Evolutionary conservation across 2,797 vertebrate genomes (phyloP).

Genomic region (Muraenolepis orangiensis): DNA sequence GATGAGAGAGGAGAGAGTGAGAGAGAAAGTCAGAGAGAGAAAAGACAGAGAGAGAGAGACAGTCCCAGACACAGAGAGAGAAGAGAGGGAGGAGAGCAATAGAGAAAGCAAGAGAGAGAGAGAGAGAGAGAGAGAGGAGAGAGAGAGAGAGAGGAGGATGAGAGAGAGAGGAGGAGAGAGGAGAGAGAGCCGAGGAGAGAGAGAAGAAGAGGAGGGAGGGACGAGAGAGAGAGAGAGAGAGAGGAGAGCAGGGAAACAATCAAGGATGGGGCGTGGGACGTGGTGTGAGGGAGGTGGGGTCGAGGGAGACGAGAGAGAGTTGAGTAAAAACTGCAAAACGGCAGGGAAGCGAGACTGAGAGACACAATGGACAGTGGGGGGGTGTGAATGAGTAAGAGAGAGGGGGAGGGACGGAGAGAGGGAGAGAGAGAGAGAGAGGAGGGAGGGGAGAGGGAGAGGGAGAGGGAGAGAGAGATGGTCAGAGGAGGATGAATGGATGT

Average conservation of each 20-base stretch:
- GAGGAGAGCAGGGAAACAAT: slow-evolving; percentile 5
- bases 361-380: not conserved
- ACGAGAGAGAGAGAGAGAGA: slow-evolving; percentile 34
- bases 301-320: not conserved
- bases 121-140: slow-evolving; percentile 6
- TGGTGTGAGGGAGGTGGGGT: not conserved
- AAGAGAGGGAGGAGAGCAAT: not conserved
- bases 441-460: not conserved
- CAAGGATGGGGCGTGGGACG: not conserved
- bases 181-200: not conserved
- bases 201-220: slow-evolving; percentile 28
- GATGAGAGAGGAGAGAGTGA: slow-evolving; percentile 29
- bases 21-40: slow-evolving; percentile 33
- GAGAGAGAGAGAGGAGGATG: slow-evolving; percentile 10
- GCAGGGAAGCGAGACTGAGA: slow-evolving; percentile 12
- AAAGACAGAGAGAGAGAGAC: not conserved
- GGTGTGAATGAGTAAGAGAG: slow-evolving; percentile 5
- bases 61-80: not conserved
- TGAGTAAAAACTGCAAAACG: not conserved
- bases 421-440: not conserved
- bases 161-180: slow-evolving; percentile 12
- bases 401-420: slow-evolving; percentile 1
- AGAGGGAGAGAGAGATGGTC: not conserved
- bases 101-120: too few species aligned
- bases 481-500: not conserved